phyloP scores from a whole-genome alignment of 2,113 vertebrate species.

The Smithornis capensis region DNA sequence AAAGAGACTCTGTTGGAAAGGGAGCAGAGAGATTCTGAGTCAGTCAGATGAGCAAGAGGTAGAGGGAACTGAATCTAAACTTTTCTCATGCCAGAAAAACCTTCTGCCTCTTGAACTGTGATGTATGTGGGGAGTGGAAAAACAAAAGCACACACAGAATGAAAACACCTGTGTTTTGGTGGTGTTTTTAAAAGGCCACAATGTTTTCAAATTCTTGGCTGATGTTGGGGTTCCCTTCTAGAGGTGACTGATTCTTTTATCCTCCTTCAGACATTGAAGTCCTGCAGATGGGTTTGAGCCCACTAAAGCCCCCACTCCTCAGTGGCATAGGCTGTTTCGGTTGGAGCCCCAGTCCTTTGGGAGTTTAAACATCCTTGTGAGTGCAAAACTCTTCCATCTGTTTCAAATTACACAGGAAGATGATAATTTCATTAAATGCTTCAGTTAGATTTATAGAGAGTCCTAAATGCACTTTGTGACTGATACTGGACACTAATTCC shows the following conservation, averaged over 20 bases:
- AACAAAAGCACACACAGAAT: not conserved
- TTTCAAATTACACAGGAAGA: slow-evolving; percentile 73
- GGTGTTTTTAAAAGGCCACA: not conserved
- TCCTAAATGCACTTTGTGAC: slow-evolving; percentile 67
- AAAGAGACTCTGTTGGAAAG: not conserved
- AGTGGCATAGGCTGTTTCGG: not conserved
- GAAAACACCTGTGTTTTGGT: not conserved
- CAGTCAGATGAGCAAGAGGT: not conserved
- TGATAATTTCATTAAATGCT: slow-evolving; percentile 72
- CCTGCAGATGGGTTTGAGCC: not conserved
- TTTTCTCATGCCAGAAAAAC: not conserved
- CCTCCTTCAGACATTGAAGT: not conserved
- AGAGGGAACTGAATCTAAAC: not conserved
- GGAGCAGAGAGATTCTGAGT: not conserved
- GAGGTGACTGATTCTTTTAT: not conserved
- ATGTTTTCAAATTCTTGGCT: not conserved
- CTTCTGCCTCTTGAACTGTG: not conserved
- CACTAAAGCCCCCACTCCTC: not conserved
- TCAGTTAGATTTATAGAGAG: slow-evolving; percentile 71
- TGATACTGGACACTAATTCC: slow-evolving; percentile 66
- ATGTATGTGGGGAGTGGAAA: not conserved
- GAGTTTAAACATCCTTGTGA: not conserved
- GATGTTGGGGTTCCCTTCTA: not conserved
- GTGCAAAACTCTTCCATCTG: slow-evolving; percentile 14
- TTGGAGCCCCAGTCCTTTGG: not conserved